Percentiles rank a stretch among this genome's conserved stretches.
These are phyloP conservation scores for Aurelia sp. DNA, from an alignment of 30 jellyfish, hydroid and myxozoan genomes.

Conservation along the genomic window DNA sequence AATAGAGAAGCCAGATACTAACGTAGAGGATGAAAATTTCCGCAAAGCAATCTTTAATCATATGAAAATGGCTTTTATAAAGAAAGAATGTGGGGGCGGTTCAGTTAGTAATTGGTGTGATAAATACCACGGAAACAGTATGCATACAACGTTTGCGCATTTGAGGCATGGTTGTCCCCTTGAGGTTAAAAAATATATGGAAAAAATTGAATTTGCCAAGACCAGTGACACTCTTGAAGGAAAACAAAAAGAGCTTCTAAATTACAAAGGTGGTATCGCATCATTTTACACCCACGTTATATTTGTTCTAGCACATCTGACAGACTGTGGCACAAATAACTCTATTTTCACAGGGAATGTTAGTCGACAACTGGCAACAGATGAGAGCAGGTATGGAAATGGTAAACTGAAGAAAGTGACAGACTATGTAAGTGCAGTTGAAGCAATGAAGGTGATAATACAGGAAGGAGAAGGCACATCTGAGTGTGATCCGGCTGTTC, in stretches of 20 bases:
- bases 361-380: constrained; percentile 43
- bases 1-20: constrained; percentile 58
- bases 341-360: constrained; percentile 55
- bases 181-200: constrained; percentile 2
- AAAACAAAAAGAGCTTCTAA: background rate
- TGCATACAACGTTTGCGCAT: background rate
- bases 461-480: constrained; percentile 75
- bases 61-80: background rate
- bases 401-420: constrained; percentile 48
- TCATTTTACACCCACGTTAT: constrained; percentile 47
- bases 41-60: constrained; percentile 47
- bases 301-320: constrained; percentile 27
- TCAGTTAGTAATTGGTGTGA: background rate
- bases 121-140: background rate
- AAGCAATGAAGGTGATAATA: constrained; percentile 38
- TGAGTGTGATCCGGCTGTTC: constrained; percentile 57
- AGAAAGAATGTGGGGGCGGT: background rate
- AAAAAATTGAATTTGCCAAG: background rate
- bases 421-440: constrained; percentile 46
- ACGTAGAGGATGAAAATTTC: background rate
- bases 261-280: constrained; percentile 42
- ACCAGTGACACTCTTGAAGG: background rate
- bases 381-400: constrained; percentile 36
- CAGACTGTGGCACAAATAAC: constrained; percentile 55
- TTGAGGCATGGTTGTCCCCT: constrained; percentile 40